phyloP scores from a whole-genome alignment of 2,797 vertebrate species.

The Paratrypauchen microcephalus region DNA sequence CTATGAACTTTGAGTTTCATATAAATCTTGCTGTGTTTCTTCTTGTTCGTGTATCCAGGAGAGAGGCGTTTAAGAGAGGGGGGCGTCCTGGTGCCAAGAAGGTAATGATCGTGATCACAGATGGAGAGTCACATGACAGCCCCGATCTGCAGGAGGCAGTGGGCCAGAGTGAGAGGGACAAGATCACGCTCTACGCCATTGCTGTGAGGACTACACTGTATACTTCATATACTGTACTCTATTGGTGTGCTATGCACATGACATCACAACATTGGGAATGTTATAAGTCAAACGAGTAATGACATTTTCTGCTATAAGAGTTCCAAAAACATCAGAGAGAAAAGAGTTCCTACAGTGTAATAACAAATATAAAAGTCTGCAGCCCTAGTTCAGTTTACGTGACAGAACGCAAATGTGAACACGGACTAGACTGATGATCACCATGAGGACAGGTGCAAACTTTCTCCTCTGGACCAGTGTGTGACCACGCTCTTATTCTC shows the following conservation, averaged over 20 bases:
- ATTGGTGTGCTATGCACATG: no score
- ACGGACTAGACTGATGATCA: no score
- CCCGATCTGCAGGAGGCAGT: slow-evolving; percentile 87
- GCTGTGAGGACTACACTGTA: slow-evolving; percentile 81
- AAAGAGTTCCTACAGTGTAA: no score
- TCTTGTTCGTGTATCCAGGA: slow-evolving; percentile 63
- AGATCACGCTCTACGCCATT: slow-evolving; percentile 93
- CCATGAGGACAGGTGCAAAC: background rate
- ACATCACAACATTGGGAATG: no score
- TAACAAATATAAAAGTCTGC: no score
- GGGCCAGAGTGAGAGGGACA: slow-evolving; percentile 86
- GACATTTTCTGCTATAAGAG: no score
- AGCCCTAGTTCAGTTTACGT: no score
- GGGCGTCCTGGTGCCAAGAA: slow-evolving; percentile 94
- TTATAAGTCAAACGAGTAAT: no score
- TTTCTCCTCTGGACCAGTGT: background rate
- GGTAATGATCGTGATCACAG: slow-evolving; percentile 98
- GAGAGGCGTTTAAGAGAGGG: slow-evolving; percentile 88
- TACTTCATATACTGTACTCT: no score
- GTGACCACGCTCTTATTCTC: background rate
- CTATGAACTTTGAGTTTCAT: no score
- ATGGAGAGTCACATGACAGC: slow-evolving; percentile 96
- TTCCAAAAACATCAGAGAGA: no score
- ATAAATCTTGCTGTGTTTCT: background rate
- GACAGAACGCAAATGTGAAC: no score